A percentile compares a stretch with the other conserved stretches of the same genome.
Evolutionary conservation across 2,113 vertebrate genomes (phyloP).

Genomic region (Scalopus aquaticus): DNA sequence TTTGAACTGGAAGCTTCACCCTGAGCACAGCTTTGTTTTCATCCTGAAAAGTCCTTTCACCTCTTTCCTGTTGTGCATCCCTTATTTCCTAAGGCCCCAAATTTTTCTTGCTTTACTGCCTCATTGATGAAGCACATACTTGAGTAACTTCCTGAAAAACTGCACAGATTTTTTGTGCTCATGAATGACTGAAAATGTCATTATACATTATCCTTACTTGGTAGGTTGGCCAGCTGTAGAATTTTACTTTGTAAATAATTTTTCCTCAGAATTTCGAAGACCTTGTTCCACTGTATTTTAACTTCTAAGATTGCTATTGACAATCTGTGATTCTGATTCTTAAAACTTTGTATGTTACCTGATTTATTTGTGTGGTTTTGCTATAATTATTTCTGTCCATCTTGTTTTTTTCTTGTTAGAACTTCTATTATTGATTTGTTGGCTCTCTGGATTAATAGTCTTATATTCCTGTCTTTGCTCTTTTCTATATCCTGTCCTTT

Average conservation of each 20-base stretch:
- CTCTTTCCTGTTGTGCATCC: background rate
- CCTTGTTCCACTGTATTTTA: background rate
- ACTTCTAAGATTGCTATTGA: background rate
- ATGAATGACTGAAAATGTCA: background rate
- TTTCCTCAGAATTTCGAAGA: constrained; percentile 8
- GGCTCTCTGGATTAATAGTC: background rate
- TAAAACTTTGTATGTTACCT: constrained; percentile 5
- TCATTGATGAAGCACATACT: background rate
- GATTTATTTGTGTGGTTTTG: background rate
- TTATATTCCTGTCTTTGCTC: background rate
- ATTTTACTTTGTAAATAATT: background rate
- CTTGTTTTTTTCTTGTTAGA: background rate
- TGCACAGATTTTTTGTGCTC: background rate
- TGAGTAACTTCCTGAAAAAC: constrained; percentile 9
- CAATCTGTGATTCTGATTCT: background rate
- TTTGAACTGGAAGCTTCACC: background rate
- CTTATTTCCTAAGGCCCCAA: background rate
- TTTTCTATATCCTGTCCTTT: background rate
- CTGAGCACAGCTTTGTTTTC: background rate
- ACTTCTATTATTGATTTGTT: background rate
- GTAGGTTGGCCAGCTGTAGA: background rate
- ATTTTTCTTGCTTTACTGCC: background rate
- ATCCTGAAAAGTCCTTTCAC: background rate
- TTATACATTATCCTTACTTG: background rate
- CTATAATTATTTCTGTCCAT: background rate